Percentiles rank a stretch among this genome's conserved stretches.
phyloP scores from a whole-genome alignment of 2,113 vertebrate genomes.

The Corythoichthys intestinalis region DNA sequence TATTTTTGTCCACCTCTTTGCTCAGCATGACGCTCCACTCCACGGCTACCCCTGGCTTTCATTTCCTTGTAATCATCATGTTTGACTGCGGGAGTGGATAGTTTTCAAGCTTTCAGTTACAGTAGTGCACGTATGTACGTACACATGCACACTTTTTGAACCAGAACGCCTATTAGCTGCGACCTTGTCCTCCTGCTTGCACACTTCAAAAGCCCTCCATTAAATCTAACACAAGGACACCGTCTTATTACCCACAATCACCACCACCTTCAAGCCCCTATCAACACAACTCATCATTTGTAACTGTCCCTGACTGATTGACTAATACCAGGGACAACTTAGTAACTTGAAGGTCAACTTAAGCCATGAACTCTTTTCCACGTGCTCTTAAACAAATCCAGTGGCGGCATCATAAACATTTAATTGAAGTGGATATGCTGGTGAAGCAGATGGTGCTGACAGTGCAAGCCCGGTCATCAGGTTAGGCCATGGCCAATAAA shows the following conservation, averaged over 20 bases:
- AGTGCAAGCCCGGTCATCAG: too few species aligned
- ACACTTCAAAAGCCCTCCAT: background rate
- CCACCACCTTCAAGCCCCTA: background rate
- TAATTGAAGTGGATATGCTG: slow-evolving; percentile 61
- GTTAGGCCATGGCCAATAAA: too few species aligned
- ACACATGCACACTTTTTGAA: slow-evolving; percentile 8
- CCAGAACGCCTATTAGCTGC: slow-evolving; percentile 15
- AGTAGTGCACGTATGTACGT: background rate
- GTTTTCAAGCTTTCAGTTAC: background rate
- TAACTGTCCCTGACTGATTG: slow-evolving; percentile 12
- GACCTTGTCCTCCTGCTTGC: background rate
- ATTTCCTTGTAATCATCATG: slow-evolving; percentile 10
- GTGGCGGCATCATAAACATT: slow-evolving; percentile 51
- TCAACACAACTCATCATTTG: slow-evolving; percentile 21
- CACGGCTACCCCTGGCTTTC: slow-evolving; percentile 5
- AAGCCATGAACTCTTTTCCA: slow-evolving; percentile 42
- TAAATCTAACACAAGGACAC: slow-evolving; percentile 3
- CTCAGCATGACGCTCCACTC: background rate
- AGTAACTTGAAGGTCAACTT: slow-evolving; percentile 58
- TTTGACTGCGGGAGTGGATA: slow-evolving; percentile 36
- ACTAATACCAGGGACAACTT: slow-evolving; percentile 29
- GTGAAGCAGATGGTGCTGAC: slow-evolving; percentile 64
- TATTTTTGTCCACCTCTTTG: slow-evolving; percentile 12
- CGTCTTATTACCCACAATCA: slow-evolving; percentile 11
- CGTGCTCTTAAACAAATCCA: slow-evolving; percentile 43